Conservation (phyloP, 2,888 invertebrate genomes). For the Netelia inedita region DNA sequence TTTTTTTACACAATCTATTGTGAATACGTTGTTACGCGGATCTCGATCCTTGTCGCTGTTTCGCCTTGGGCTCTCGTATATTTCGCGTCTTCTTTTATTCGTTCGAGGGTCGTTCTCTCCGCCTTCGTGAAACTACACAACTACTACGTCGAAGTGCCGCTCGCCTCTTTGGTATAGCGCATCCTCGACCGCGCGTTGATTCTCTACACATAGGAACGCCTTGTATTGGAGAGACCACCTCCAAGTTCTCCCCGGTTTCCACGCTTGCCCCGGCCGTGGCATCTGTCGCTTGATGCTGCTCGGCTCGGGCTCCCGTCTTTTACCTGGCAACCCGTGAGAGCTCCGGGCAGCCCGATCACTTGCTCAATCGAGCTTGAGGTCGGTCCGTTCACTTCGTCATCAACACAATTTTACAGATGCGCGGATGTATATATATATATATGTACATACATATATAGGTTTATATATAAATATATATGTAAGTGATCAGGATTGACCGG, state of each 20-base stretch:
- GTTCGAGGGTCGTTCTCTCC: conserved; percentile 52
- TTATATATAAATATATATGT: background rate
- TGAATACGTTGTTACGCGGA: background rate
- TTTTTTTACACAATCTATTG: too few species aligned
- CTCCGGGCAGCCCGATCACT: background rate
- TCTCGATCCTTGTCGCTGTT: background rate
- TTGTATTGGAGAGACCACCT: conserved; percentile 31
- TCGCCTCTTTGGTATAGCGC: conserved; percentile 43
- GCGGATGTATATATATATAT: background rate
- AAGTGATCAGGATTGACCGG: background rate
- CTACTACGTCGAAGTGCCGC: background rate
- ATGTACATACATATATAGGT: background rate
- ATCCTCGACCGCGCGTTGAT: conserved; percentile 64
- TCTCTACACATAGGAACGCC: conserved; percentile 14
- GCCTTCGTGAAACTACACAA: conserved; percentile 9
- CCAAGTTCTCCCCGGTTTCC: conserved; percentile 10
- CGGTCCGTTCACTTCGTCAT: conserved; percentile 20
- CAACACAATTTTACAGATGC: conserved; percentile 6
- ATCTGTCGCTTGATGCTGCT: conserved; percentile 5
- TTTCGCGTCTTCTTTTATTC: conserved; percentile 17
- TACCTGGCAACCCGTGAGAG: conserved; percentile 3
- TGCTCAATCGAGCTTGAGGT: background rate
- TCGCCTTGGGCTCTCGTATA: background rate
- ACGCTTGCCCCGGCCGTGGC: background rate
- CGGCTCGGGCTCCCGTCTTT: background rate